Conservation (phyloP, 2,888 invertebrate species). For the Trissonchulus sp. region DNA sequence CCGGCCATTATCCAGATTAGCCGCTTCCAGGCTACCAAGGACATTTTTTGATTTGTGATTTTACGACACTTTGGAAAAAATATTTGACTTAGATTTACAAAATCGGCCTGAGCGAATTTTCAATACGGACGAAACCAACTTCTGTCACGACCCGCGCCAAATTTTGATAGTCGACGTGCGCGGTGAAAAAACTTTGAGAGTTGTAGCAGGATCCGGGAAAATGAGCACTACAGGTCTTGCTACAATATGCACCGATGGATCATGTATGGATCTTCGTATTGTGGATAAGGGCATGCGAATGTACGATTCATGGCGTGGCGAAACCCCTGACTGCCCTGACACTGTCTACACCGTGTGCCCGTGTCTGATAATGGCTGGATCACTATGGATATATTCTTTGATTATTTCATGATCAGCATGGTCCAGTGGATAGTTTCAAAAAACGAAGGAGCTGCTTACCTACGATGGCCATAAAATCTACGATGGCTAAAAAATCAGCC, state of each 20-base stretch:
- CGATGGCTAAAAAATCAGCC: too few species aligned
- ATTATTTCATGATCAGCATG: neutral
- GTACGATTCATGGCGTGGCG: neutral
- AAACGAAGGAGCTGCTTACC: neutral
- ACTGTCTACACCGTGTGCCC: neutral
- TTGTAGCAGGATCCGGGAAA: slow-evolving; percentile 1
- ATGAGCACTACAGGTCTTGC: slow-evolving; percentile 3
- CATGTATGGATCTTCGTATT: neutral
- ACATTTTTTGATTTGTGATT: slow-evolving; percentile 6
- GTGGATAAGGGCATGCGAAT: neutral
- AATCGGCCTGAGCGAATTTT: neutral
- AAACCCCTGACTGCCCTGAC: neutral
- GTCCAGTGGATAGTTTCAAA: neutral
- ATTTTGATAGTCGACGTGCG: neutral
- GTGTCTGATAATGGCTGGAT: slow-evolving; percentile 7
- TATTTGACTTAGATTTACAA: neutral
- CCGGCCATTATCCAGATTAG: neutral
- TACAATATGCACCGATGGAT: slow-evolving; percentile 4
- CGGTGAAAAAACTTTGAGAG: slow-evolving; percentile 6
- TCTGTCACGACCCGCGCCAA: neutral
- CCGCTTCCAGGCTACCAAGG: neutral
- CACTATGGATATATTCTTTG: neutral
- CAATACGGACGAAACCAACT: too few species aligned
- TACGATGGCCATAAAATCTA: too few species aligned
- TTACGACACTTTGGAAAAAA: slow-evolving; percentile 10